phyloP scores from a whole-genome alignment of 2,888 invertebrate species.

The Ypsolopha scabrella region DNA sequence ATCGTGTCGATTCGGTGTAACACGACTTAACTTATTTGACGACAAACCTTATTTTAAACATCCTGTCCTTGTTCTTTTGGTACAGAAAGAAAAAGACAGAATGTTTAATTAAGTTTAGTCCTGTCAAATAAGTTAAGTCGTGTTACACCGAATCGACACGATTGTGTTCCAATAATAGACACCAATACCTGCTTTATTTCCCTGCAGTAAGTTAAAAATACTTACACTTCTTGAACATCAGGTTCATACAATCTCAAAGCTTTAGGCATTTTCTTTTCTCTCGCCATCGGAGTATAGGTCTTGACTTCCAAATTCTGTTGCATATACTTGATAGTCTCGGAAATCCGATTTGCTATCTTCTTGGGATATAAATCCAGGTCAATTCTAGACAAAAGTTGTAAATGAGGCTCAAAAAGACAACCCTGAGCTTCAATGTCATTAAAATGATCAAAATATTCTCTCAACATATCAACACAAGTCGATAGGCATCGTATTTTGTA shows the following conservation, averaged over 20 bases:
- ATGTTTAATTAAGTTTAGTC: no score
- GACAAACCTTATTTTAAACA: no score
- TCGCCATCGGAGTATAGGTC: slow-evolving; percentile 66
- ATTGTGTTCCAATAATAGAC: no score
- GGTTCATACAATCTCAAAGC: slow-evolving; percentile 88
- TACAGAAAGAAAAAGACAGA: no score
- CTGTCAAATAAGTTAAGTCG: no score
- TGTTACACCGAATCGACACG: no score
- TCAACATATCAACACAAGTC: slow-evolving; percentile 66
- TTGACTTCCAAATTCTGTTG: slow-evolving; percentile 61
- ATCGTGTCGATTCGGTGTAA: no score
- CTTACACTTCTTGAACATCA: slow-evolving; percentile 86
- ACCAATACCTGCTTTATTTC: no score
- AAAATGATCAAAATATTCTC: slow-evolving; percentile 69
- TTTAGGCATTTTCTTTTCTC: slow-evolving; percentile 81
- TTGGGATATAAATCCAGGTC: slow-evolving; percentile 73
- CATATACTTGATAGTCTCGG: slow-evolving; percentile 52
- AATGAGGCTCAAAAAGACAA: slow-evolving; percentile 66
- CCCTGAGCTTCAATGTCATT: slow-evolving; percentile 47
- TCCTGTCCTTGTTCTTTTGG: no score
- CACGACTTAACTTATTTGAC: no score
- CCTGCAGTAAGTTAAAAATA: slow-evolving; percentile 24
- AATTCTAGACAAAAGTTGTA: slow-evolving; percentile 66
- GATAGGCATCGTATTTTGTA: slow-evolving; percentile 75
- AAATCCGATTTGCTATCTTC: slow-evolving; percentile 56